These are phyloP conservation scores for Lucifuga dentata DNA, from an alignment of 2,113 vertebrate genomes.

Conservation along the genomic window DNA sequence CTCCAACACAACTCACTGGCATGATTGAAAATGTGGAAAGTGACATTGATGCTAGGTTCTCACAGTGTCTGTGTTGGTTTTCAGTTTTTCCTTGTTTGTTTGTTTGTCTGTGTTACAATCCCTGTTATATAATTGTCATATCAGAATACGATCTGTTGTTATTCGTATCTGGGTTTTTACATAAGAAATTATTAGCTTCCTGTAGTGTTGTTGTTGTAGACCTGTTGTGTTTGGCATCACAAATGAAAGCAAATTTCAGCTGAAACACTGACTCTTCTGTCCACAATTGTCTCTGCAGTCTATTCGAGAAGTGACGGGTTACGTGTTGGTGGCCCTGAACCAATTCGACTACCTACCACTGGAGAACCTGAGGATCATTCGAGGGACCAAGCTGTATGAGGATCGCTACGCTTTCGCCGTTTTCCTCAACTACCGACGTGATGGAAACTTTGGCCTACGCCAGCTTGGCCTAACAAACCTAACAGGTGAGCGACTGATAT, in stretches of 20 bases:
- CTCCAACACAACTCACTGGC: conserved; percentile 44
- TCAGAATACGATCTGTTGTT: too few relatives aligned
- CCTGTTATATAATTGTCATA: too few relatives aligned
- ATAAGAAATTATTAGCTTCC: too few relatives aligned
- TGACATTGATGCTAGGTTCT: conserved; percentile 62
- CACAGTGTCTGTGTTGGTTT: conserved; percentile 33
- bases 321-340: conserved; percentile 97
- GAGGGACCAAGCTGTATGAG: conserved; percentile 96
- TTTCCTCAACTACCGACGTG: conserved; percentile 98
- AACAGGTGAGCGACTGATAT: conserved; percentile 83
- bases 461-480: conserved; percentile 94
- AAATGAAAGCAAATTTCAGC: too few relatives aligned
- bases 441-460: conserved; percentile 94
- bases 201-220: too few relatives aligned
- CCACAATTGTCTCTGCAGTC: conserved; percentile 87
- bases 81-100: conserved; percentile 1
- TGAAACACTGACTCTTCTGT: background rate
- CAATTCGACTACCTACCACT: conserved; percentile 97
- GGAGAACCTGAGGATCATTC: conserved; percentile 96
- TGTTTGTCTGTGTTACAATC: background rate
- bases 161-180: too few relatives aligned
- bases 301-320: conserved; percentile 97
- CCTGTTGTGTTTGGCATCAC: too few relatives aligned
- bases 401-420: conserved; percentile 93
- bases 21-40: conserved; percentile 43